Base-by-base conservation (phyloP, 2,888 invertebrate species). In the Pandemis corylana region DNA sequence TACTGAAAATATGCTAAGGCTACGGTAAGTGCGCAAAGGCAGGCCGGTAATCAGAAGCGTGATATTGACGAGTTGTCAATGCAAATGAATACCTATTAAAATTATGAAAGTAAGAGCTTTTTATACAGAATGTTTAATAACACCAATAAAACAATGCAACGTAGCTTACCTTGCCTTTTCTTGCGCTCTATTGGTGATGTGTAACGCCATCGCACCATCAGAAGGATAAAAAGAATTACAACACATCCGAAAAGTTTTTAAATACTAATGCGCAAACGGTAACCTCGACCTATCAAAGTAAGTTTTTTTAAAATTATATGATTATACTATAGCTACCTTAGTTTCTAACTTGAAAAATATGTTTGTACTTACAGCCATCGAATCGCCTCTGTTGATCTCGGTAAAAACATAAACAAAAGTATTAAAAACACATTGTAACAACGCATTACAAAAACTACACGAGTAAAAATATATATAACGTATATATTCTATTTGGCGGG, bases 341-440 rank as follows among this genome's bases (percentile, higher is more conserved):
- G 28, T 12, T 59, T 64, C 44, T 20, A 42, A n/a, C 10, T 15
- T 13, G 46, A 9, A 5, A 10, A 46, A 64, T 10, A 44, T 28
- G 4, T 28, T 59, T 28, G 78, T 91, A 94, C 94, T 94, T 88
- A 94, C 94, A 94, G 83, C 94, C 94, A 94, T 89, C 94, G 91
- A 84, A 94, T 94, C 81, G 91, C 94, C 83, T 92, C 86, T 68
- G 90, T 85, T 9, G 92, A 88, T 81, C 87, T 88, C 76, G 91
- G 90, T 79, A 93, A 88, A 89, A 94, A 93, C 89, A 94, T 91
- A 90, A 94, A 93, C 83, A 93, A 92, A 82, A 92, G 90, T 91
- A 93, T 84, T 76, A 87, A 86, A 86, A 92, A 85, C 88, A 90
- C 89, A 87, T 89, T 81, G 88, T 86, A 90, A 86, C 82, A 90